Evolutionary conservation across 2,113 vertebrate species (phyloP).

Genomic region (Chamaetylas fuelleborni): DNA sequence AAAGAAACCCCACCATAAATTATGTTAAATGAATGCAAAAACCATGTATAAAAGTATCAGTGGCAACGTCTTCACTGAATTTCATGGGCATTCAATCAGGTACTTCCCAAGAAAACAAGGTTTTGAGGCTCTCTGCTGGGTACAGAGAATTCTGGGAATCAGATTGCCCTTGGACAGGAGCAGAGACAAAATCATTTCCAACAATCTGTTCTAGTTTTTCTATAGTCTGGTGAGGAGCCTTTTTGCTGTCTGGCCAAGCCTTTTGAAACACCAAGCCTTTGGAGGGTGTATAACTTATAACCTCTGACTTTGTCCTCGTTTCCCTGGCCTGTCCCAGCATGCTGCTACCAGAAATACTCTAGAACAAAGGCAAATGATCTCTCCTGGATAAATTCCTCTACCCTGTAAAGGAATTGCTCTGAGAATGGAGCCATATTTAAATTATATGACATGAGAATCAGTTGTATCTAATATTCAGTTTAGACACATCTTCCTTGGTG

Average conservation of each 20-base stretch:
- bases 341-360: not conserved
- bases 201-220: not conserved
- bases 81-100: not conserved
- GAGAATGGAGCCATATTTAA: not conserved
- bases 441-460: not conserved
- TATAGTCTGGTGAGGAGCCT: not conserved
- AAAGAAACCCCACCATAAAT: fast-evolving
- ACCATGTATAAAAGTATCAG: not conserved
- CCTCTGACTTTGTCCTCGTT: not conserved
- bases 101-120: not conserved
- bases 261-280: not conserved
- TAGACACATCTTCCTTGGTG: not conserved
- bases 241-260: not conserved
- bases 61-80: not conserved
- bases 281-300: not conserved
- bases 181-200: not conserved
- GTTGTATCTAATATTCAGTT: not conserved
- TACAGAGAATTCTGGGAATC: not conserved
- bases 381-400: not conserved
- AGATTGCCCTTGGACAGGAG: not conserved
- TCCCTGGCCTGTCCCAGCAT: not conserved
- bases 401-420: not conserved
- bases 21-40: not conserved
- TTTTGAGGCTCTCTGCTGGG: not conserved
- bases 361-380: not conserved